phyloP scores from a whole-genome alignment of 2,113 vertebrate genomes.

The Heloderma charlesbogerti region DNA sequence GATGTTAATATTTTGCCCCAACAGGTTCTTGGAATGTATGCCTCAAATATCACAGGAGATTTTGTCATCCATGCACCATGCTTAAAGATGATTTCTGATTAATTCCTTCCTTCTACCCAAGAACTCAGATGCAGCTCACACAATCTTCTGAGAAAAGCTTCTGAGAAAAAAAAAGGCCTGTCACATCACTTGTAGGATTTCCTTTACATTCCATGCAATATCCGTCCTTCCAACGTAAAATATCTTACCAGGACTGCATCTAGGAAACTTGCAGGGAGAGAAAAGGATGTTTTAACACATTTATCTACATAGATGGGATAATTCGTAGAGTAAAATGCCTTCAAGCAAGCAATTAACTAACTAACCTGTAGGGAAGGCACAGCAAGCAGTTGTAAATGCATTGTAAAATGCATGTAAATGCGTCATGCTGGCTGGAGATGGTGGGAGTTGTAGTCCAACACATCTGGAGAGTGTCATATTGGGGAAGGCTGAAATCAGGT shows the following conservation, averaged over 20 bases:
- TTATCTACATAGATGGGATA: background rate
- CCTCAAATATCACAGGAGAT: too few relatives aligned
- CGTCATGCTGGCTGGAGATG: too few relatives aligned
- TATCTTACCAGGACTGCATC: background rate
- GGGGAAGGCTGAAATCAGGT: background rate
- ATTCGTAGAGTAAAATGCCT: background rate
- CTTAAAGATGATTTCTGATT: too few relatives aligned
- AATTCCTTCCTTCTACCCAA: too few relatives aligned
- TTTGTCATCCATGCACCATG: too few relatives aligned
- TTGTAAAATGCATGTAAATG: too few relatives aligned
- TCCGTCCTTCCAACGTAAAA: background rate
- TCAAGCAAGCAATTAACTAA: background rate
- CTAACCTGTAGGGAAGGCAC: background rate
- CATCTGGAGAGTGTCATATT: too few relatives aligned
- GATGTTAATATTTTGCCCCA: too few relatives aligned
- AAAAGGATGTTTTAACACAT: background rate
- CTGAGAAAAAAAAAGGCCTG: background rate
- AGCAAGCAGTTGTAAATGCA: too few relatives aligned
- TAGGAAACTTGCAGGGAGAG: background rate
- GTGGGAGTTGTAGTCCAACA: too few relatives aligned
- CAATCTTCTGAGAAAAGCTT: background rate
- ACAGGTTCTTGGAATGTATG: too few relatives aligned
- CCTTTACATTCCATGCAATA: background rate
- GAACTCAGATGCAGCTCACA: too few relatives aligned
- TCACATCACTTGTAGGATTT: background rate